A percentile compares a stretch with the other conserved stretches of the same genome.
phyloP scores from a whole-genome alignment of 2,797 vertebrate genomes.

The Eospalax fontanierii region DNA sequence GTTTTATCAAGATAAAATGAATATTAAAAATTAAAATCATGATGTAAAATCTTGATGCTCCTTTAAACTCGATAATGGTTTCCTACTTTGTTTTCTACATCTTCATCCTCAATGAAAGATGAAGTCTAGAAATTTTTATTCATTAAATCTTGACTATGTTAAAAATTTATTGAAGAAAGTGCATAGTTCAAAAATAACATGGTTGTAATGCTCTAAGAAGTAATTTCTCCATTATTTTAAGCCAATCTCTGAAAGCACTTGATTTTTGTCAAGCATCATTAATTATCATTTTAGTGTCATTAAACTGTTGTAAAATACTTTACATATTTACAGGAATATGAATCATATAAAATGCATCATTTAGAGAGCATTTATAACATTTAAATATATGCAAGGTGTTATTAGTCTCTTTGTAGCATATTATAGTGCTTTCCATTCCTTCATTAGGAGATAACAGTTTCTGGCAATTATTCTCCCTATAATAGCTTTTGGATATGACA shows the following conservation, averaged over 20 bases:
- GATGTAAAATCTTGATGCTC: background rate
- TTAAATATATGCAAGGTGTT: constrained; percentile 74
- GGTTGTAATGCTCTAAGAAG: constrained; percentile 58
- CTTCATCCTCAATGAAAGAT: background rate
- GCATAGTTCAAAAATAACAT: constrained; percentile 40
- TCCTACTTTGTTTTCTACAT: background rate
- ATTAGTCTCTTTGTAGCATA: constrained; percentile 38
- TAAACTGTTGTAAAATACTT: constrained; percentile 76
- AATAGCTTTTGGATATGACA: constrained; percentile 31
- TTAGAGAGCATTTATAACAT: constrained; percentile 64
- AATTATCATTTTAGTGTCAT: constrained; percentile 82
- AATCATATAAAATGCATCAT: constrained; percentile 68
- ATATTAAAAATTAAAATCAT: background rate
- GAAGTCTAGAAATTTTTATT: background rate
- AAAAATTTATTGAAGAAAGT: constrained; percentile 41
- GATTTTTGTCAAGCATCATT: constrained; percentile 77
- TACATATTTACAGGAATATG: constrained; percentile 67
- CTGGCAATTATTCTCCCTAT: constrained; percentile 70
- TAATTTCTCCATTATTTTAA: constrained; percentile 51
- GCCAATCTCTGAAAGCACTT: constrained; percentile 57
- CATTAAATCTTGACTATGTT: too few species aligned
- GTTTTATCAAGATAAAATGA: constrained; percentile 58
- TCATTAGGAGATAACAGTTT: constrained; percentile 73
- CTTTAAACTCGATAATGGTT: background rate
- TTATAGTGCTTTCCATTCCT: constrained; percentile 64